These are phyloP conservation scores for Sialis fuliginosa DNA, from an alignment of 2,888 invertebrate genomes.

Conservation along the genomic window DNA sequence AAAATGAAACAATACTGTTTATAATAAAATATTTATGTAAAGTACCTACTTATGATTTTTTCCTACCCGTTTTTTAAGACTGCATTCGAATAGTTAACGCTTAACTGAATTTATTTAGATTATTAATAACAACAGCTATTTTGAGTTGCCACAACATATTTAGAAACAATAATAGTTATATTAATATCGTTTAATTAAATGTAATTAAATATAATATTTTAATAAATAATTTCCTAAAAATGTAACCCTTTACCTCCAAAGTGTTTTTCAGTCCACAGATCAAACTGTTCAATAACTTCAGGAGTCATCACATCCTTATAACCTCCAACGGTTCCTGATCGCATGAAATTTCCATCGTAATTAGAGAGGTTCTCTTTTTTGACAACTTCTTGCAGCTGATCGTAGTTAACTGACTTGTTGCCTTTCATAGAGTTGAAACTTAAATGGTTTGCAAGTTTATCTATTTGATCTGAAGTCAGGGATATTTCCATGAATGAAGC, in stretches of 20 bases:
- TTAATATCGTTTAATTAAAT: too few relatives aligned
- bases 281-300: constrained; percentile 52
- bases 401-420: constrained; percentile 27
- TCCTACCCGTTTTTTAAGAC: too few relatives aligned
- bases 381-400: constrained; percentile 14
- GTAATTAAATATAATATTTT: too few relatives aligned
- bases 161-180: too few relatives aligned
- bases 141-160: too few relatives aligned
- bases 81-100: too few relatives aligned
- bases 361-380: constrained; percentile 9
- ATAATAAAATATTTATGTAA: too few relatives aligned
- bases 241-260: constrained; percentile 28
- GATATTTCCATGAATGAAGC: constrained; percentile 24
- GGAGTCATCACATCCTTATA: constrained; percentile 43
- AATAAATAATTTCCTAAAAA: too few relatives aligned
- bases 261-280: constrained; percentile 50
- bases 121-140: too few relatives aligned
- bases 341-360: constrained; percentile 25
- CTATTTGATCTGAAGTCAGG: constrained; percentile 19
- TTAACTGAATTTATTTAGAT: too few relatives aligned
- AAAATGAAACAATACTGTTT: too few relatives aligned
- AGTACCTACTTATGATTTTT: too few relatives aligned
- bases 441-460: constrained; percentile 25
- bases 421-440: constrained; percentile 32
- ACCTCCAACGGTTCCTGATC: constrained; percentile 28